phyloP scores from a whole-genome alignment of 2,113 vertebrate genomes.

The Indicator indicator region DNA sequence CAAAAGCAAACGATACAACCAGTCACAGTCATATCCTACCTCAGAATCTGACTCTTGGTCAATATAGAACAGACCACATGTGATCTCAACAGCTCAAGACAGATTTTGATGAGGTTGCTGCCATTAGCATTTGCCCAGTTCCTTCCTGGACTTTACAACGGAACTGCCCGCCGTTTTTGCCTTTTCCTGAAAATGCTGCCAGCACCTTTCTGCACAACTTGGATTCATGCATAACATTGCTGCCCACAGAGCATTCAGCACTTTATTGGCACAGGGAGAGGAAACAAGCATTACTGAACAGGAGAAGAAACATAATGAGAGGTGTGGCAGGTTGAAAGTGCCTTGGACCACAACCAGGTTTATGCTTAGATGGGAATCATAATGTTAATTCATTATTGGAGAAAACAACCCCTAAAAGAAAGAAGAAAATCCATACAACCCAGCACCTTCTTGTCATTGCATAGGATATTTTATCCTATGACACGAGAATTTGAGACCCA shows the following conservation, averaged over 20 bases:
- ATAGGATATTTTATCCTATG: not conserved
- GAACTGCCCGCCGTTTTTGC: not conserved
- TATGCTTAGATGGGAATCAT: not conserved
- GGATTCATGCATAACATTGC: not conserved
- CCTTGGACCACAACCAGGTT: not conserved
- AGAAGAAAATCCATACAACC: not conserved
- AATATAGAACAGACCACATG: not conserved
- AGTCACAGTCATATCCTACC: not conserved
- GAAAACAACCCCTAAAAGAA: not conserved
- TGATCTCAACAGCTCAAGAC: not conserved
- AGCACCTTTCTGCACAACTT: not conserved
- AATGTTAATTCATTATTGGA: not conserved
- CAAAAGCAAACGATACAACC: not conserved
- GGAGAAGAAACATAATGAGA: not conserved
- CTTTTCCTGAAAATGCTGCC: slow-evolving; percentile 58
- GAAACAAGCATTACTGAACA: not conserved
- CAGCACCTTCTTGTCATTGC: not conserved
- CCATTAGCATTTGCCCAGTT: not conserved
- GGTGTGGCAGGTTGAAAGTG: not conserved
- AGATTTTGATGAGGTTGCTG: not conserved
- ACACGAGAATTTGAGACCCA: not conserved
- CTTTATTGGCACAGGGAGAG: not conserved
- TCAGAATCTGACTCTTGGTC: not conserved
- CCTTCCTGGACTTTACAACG: slow-evolving; percentile 33
- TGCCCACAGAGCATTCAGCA: not conserved